Percentiles rank a stretch among this genome's conserved stretches.
phyloP scores from a whole-genome alignment of 2,113 vertebrate genomes.

The Panurus biarmicus region DNA sequence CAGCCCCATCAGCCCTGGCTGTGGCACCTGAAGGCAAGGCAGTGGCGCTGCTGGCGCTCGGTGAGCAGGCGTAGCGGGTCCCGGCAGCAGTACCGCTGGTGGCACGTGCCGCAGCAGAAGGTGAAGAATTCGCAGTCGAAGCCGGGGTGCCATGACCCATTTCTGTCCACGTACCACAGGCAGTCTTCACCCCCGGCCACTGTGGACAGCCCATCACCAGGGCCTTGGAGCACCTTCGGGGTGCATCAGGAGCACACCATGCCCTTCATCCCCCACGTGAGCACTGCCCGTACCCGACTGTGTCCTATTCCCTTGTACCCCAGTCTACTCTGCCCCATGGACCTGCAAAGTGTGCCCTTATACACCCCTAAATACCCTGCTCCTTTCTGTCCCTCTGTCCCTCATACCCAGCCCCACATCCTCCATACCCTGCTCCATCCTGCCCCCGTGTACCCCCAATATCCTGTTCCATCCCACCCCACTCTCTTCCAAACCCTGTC shows the following conservation, averaged over 20 bases:
- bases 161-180: slow-evolving; percentile 46
- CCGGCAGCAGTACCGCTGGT: slow-evolving; percentile 34
- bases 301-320: not conserved
- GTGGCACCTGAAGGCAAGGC: slow-evolving; percentile 33
- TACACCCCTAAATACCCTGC: not conserved
- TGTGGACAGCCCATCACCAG: not conserved
- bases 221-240: not conserved
- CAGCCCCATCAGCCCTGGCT: not conserved
- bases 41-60: slow-evolving; percentile 51
- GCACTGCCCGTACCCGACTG: not conserved
- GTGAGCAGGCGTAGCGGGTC: slow-evolving; percentile 39
- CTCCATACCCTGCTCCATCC: not conserved
- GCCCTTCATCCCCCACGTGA: not conserved
- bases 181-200: slow-evolving; percentile 7
- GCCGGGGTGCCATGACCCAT: slow-evolving; percentile 41
- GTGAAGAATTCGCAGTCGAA: not conserved
- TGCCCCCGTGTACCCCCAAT: not conserved
- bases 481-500: not conserved
- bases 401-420: not conserved
- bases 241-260: not conserved
- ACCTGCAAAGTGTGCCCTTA: not conserved
- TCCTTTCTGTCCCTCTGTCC: not conserved
- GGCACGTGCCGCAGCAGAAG: slow-evolving; percentile 35
- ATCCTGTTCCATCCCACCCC: not conserved
- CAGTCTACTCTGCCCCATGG: fast-evolving